Evolutionary conservation across 2,113 vertebrate species (phyloP).

Genomic region (Xiphophorus maculatus): DNA sequence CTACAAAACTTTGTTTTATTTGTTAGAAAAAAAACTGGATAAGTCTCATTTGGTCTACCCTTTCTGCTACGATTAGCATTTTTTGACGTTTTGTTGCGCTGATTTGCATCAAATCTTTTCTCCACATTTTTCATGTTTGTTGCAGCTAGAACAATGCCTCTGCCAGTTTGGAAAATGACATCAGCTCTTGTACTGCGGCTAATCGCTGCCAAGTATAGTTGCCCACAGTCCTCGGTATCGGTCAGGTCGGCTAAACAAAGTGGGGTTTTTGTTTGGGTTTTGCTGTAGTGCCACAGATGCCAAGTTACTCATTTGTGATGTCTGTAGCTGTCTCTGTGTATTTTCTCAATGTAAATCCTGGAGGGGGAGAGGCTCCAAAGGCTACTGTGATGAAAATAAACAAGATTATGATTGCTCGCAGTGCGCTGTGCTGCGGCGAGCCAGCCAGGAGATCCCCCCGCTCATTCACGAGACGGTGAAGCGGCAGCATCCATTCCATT

Average conservation of each 20-base stretch:
- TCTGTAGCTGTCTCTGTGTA: conserved; percentile 74
- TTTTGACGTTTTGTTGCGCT: neutral
- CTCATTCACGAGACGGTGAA: conserved; percentile 50
- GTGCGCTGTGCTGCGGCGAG: conserved; percentile 28
- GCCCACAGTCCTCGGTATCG: conserved; percentile 57
- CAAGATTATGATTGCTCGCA: conserved; percentile 31
- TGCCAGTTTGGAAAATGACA: conserved; percentile 80
- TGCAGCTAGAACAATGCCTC: conserved; percentile 46
- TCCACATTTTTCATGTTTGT: conserved; percentile 11
- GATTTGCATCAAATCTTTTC: conserved; percentile 1
- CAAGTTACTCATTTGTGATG: conserved; percentile 78
- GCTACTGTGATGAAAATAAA: conserved; percentile 51
- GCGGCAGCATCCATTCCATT: conserved; percentile 25
- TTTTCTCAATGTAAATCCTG: conserved; percentile 69
- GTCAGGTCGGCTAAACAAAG: conserved; percentile 67
- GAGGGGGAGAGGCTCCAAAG: conserved; percentile 53
- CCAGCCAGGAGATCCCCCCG: conserved; percentile 11
- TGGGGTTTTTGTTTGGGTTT: conserved; percentile 69
- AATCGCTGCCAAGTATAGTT: conserved; percentile 74
- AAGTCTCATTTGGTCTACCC: neutral
- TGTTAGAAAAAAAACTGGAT: neutral
- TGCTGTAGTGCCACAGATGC: conserved; percentile 52
- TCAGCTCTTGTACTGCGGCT: conserved; percentile 78
- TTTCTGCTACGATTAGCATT: neutral
- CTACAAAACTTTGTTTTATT: no score